Base-by-base conservation (phyloP, 2,113 vertebrate species). In the Tragelaphus strepsiceros region DNA sequence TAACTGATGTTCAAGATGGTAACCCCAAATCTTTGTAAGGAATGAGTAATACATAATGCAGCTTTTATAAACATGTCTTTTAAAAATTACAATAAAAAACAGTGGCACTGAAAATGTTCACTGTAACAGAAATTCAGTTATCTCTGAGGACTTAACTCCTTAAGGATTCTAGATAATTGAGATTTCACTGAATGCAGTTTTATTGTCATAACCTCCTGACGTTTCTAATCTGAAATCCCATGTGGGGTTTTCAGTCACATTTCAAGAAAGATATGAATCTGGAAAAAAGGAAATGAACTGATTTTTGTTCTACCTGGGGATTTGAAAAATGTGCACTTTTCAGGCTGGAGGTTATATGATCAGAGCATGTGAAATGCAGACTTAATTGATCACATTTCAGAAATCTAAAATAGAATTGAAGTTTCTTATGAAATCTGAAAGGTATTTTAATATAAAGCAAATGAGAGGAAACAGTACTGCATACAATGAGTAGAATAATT, bases 161-260 rank as follows among this genome's bases (percentile, higher is more conserved):
- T 24, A 39, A 91, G 61, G 91, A 91, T 28, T 88, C 77, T 54
- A 58, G 61, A 80, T 92, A 59, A 32, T 56, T 83, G 80, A 90
- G 58, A 30, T 84, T 93, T 97, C 26, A 59, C 11, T 32, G 43
- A 49, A 9, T 32, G 59, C 8, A 46, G n/a, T 87, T 96, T 88
- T 92, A 88, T 88, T 91, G 26, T 96, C 30, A 32, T 74, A 93
- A 86, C 88, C 53, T 58, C 32, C 4, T 93, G 84, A 82, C 59
- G 85, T 96, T 93, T 97, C 71, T 92, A 93, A 82, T 78, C 43
- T 91, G 62, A 94, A 90, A 74, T 98, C 86, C 12, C 91, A 87
- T 6, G 32, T 77, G 85, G 26, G 39, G 11, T 46, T 97, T 96
- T 88, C 74, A 91, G 4, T 93, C 58, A 6, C 87, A 56, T 95